Base-by-base conservation (phyloP, 2,888 invertebrate genomes). In the Oscheius myriophilus region DNA sequence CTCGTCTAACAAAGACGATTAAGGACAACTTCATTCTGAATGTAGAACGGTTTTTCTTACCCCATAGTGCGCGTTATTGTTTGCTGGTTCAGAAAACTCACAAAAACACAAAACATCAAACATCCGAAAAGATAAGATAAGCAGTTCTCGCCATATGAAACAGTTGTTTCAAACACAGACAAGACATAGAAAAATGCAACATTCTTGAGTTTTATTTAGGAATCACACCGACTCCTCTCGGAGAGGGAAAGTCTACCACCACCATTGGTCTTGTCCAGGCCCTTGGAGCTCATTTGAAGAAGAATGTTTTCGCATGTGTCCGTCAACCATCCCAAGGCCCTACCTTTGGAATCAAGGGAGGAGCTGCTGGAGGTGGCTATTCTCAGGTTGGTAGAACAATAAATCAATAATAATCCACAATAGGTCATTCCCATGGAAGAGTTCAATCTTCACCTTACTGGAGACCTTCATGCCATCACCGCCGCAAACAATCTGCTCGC, bases 351-450 rank as follows among this genome's bases (percentile, higher is more conserved):
- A 95, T 98, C 67, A 96, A 96, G 90, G 91, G 95, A 59, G 97
- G 97, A 33, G 98, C 97, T 1, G 97, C 98, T 9, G 98, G 98
- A 1, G 98, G 97, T 21, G 97, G 97, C 2, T 97, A 96, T 87
- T 92, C 97, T 0, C 90, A 86, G 72, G 78, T 80, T 6, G n/a
- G n/a, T n/a, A n/a, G n/a, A n/a, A 12, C 12, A 41, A 54, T 25
- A 43, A 2, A 43, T 43, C 12, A 43, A 43, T 43, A 43, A 43
- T 14, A 43, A 12, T 16, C 12, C n/a, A 43, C 12, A 43, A 7
- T 41, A 92, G 90, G 93, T 94, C 0, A 96, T 98, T 78, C 98
- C 98, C 0, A 98, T 98, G 98, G 97, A 98, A 88, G 97, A 98
- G 84, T 97, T 98, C 88, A 98, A 98, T 89, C 90, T 98, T 0